Conservation (phyloP, 2,113 vertebrate species). For the Microtus pennsylvanicus region DNA sequence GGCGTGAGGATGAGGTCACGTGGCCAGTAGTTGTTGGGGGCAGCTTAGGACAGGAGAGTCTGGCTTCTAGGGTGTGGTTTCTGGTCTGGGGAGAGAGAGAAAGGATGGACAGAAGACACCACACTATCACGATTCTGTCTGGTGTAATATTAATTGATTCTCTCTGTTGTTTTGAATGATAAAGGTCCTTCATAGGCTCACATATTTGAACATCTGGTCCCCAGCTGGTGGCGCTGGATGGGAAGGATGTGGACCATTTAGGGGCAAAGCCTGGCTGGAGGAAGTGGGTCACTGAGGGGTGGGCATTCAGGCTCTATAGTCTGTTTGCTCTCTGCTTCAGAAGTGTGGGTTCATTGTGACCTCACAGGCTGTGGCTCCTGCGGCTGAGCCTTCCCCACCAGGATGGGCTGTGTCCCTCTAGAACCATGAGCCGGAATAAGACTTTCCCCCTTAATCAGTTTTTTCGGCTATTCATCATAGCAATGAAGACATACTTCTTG, state of each 20-base stretch:
- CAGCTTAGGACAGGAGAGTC: too few relatives aligned
- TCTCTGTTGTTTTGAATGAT: background rate
- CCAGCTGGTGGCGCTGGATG: background rate
- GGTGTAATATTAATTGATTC: fast-evolving
- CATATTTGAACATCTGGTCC: background rate
- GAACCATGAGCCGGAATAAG: background rate
- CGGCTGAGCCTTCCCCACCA: background rate
- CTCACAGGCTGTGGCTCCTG: background rate
- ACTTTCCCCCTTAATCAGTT: background rate
- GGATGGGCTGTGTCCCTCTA: background rate
- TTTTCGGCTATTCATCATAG: too few relatives aligned
- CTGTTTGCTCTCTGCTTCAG: background rate
- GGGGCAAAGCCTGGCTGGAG: background rate
- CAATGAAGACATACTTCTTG: background rate
- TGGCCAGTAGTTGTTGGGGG: background rate
- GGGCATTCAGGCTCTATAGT: background rate
- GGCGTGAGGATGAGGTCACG: too few relatives aligned
- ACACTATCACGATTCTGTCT: fast-evolving
- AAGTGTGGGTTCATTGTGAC: background rate
- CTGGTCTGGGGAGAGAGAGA: background rate
- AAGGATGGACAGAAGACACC: background rate
- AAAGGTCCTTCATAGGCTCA: background rate
- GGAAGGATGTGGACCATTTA: background rate
- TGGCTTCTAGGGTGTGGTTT: too few relatives aligned
- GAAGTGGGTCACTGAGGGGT: background rate